These are phyloP conservation scores for Mobula birostris DNA, from an alignment of 2,113 vertebrate species.

Conservation along the genomic window DNA sequence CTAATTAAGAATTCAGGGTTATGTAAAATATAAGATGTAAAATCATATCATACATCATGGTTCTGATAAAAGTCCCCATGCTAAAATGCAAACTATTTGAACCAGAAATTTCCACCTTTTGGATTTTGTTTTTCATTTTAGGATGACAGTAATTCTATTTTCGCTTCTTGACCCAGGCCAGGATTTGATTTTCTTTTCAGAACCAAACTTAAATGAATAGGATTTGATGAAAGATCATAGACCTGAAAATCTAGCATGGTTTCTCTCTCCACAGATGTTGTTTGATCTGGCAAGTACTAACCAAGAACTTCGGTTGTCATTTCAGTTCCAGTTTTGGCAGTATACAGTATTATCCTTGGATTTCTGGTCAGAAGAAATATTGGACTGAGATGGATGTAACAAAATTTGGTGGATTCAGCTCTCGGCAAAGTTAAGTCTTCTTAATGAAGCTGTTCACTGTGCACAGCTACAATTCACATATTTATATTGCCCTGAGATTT, in stretches of 20 bases:
- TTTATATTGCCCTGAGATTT: not conserved
- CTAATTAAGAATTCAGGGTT: not conserved
- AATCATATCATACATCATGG: not conserved
- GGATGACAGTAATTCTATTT: not conserved
- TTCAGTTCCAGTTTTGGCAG: too few species aligned
- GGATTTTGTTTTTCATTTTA: not conserved
- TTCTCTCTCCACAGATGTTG: too few species aligned
- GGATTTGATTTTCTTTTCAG: not conserved
- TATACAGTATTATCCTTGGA: too few species aligned
- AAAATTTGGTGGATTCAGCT: not conserved
- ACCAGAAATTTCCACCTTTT: not conserved
- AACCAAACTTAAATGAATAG: not conserved
- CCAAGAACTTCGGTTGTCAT: too few species aligned
- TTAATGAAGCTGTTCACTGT: not conserved
- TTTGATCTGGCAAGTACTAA: too few species aligned
- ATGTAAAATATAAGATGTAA: slow-evolving; percentile 9
- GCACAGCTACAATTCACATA: not conserved
- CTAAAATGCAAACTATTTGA: not conserved
- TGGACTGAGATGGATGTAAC: not conserved
- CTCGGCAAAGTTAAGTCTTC: not conserved
- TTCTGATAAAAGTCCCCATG: not conserved
- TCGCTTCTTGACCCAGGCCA: not conserved
- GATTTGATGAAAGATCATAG: too few species aligned
- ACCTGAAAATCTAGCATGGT: too few species aligned
- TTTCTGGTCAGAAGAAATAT: too few species aligned